phyloP scores from a whole-genome alignment of 2,888 invertebrate genomes.

The Elmis aenea region DNA sequence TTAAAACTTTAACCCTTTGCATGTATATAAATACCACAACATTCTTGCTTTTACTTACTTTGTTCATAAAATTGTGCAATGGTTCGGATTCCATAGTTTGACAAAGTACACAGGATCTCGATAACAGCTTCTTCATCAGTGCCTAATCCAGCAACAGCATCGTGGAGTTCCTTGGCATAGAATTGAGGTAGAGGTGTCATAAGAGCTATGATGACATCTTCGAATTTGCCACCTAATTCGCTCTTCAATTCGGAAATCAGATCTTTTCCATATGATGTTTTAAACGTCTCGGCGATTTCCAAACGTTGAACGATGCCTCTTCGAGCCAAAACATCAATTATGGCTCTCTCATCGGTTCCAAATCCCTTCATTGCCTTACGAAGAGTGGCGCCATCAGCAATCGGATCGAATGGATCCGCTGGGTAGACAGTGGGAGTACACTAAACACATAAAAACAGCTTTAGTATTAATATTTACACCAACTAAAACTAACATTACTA shows the following conservation, averaged over 20 bases:
- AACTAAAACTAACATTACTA: not conserved
- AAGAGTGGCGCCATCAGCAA: conserved; percentile 76
- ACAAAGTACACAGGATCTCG: conserved; percentile 86
- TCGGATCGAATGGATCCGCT: conserved; percentile 80
- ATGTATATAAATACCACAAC: too few species aligned
- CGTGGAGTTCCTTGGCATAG: conserved; percentile 85
- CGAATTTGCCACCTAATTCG: conserved; percentile 84
- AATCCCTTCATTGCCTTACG: conserved; percentile 92
- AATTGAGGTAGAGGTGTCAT: conserved; percentile 88
- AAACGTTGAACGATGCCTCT: conserved; percentile 87
- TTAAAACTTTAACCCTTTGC: too few species aligned
- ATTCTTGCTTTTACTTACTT: conserved; percentile 51
- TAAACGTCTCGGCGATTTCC: conserved; percentile 86
- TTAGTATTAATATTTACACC: too few species aligned
- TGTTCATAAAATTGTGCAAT: conserved; percentile 80
- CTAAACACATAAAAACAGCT: conserved; percentile 45
- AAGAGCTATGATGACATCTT: conserved; percentile 82
- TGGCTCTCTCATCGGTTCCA: conserved; percentile 87
- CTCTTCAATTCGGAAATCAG: conserved; percentile 76
- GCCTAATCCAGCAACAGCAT: conserved; percentile 80
- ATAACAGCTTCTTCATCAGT: conserved; percentile 89
- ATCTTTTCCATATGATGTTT: conserved; percentile 87
- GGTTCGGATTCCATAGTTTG: conserved; percentile 83
- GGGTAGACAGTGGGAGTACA: conserved; percentile 86
- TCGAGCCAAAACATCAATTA: conserved; percentile 83